A percentile compares a stretch with the other conserved stretches of the same genome.
These are phyloP conservation scores for Toxotes lorentzi DNA, from an alignment of 2,797 vertebrate species.

Conservation along the genomic window DNA sequence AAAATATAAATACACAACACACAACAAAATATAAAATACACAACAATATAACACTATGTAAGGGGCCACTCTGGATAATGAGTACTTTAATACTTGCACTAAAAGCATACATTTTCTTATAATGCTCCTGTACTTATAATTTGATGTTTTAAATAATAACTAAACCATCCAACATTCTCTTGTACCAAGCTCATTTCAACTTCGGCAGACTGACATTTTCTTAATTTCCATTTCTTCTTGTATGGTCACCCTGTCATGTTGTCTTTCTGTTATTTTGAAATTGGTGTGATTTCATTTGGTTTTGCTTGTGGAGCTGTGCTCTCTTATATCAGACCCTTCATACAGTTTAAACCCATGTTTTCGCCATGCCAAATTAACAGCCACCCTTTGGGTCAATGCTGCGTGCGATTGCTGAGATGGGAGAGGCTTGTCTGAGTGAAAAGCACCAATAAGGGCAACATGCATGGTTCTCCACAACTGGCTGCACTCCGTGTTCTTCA, in stretches of 20 bases:
- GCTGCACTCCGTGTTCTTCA: slow-evolving; percentile 67
- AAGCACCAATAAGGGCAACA: slow-evolving; percentile 64
- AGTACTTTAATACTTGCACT: neutral
- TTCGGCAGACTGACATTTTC: neutral
- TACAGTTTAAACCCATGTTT: slow-evolving; percentile 73
- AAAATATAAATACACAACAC: neutral
- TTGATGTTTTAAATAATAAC: neutral
- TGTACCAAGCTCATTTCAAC: neutral
- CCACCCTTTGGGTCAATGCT: slow-evolving; percentile 72
- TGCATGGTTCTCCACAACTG: slow-evolving; percentile 71
- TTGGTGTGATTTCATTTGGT: slow-evolving; percentile 32
- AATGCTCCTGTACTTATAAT: neutral
- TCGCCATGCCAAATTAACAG: slow-evolving; percentile 78
- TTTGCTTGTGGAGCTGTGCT: slow-evolving; percentile 14
- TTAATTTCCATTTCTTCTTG: slow-evolving; percentile 4
- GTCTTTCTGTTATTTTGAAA: slow-evolving; percentile 41
- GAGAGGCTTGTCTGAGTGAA: slow-evolving; percentile 57
- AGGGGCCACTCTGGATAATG: neutral
- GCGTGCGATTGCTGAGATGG: slow-evolving; percentile 62
- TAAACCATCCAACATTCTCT: neutral
- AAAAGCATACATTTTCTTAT: neutral
- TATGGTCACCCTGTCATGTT: neutral
- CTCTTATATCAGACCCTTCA: slow-evolving; percentile 46
- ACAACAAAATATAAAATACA: neutral
- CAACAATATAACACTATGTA: neutral